Conservation (phyloP, 2,113 vertebrate species). For the Eptesicus fuscus region DNA sequence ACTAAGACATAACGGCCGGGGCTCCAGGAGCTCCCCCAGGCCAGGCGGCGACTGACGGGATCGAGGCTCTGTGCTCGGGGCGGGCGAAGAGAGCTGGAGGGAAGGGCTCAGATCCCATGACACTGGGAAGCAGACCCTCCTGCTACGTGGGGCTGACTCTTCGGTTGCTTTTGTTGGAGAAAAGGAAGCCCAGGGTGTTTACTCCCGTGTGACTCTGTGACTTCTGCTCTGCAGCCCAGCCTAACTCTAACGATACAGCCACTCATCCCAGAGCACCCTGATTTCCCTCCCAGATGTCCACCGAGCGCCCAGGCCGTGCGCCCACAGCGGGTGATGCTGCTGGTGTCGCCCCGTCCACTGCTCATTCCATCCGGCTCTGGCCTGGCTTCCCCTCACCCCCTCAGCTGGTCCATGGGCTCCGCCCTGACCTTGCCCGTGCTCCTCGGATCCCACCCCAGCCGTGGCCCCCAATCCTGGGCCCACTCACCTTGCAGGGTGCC, state of each 20-base stretch:
- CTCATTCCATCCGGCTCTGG: background rate
- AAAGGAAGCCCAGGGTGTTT: background rate
- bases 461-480: accelerated
- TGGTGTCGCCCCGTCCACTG: accelerated
- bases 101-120: background rate
- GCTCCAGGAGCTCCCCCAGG: background rate
- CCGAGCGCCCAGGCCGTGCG: background rate
- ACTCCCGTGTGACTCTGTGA: background rate
- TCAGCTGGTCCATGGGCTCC: background rate
- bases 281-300: background rate
- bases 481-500: background rate
- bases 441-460: accelerated
- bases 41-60: background rate
- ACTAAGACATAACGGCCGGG: background rate
- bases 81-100: background rate
- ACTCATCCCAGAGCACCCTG: background rate
- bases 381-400: background rate
- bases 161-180: background rate
- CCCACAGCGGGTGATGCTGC: background rate
- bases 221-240: background rate
- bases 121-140: accelerated
- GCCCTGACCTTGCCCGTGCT: background rate
- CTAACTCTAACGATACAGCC: background rate
- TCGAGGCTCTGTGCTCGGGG: background rate
- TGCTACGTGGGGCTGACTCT: background rate